phyloP scores from a whole-genome alignment of 2,888 invertebrate species.

The Suillia variegata region DNA sequence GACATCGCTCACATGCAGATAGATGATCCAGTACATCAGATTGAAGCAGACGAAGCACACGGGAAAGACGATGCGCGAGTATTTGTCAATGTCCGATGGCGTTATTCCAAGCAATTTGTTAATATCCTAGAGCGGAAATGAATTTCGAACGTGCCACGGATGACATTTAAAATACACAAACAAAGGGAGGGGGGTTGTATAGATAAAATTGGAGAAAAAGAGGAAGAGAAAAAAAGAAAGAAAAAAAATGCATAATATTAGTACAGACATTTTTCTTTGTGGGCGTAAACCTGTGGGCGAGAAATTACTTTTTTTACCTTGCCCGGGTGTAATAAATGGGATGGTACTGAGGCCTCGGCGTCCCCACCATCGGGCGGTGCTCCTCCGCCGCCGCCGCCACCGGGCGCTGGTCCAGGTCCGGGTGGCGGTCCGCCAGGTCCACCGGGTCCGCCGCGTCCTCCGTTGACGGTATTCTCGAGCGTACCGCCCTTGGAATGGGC shows the following conservation, averaged over 20 bases:
- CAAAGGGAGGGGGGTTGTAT: conserved; percentile 1
- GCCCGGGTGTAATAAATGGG: conserved; percentile 83
- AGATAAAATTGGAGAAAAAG: background rate
- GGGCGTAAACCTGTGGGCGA: conserved; percentile 21
- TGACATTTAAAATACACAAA: conserved; percentile 5
- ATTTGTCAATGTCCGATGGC: conserved; percentile 98
- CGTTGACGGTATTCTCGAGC: conserved; percentile 89
- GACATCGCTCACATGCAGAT: conserved; percentile 94
- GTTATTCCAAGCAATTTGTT: conserved; percentile 91
- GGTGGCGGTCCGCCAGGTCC: conserved; percentile 62
- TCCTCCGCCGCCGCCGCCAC: conserved; percentile 42
- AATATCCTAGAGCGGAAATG: conserved; percentile 70
- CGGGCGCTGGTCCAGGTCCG: conserved; percentile 45
- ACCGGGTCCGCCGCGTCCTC: conserved; percentile 71
- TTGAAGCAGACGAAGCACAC: conserved; percentile 99
- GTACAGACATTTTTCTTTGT: conserved; percentile 23
- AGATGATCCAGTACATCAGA: conserved; percentile 97
- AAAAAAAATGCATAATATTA: conserved; percentile 24
- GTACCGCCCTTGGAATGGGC: conserved; percentile 92
- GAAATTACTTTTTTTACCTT: conserved; percentile 67
- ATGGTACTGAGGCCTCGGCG: conserved; percentile 63
- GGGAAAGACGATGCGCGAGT: conserved; percentile 97
- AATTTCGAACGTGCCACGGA: background rate
- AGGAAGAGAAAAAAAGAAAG: conserved; percentile 15
- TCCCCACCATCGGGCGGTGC: conserved; percentile 63